Conservation (phyloP, 1,140 invertebrate genomes). For the Scaptomyza graminum region DNA sequence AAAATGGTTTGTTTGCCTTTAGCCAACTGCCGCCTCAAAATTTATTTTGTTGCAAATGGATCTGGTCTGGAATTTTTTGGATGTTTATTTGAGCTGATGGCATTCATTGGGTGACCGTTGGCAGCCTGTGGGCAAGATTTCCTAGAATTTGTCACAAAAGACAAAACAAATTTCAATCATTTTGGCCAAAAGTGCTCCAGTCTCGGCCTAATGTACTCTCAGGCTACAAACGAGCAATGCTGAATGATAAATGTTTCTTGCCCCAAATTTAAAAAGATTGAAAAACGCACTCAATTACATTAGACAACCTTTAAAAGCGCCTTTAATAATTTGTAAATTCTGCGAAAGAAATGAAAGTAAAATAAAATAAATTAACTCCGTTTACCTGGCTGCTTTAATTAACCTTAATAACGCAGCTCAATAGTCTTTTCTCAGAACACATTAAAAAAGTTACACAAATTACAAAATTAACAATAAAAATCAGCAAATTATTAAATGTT, state of each 20-base stretch:
- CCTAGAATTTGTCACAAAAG: not conserved
- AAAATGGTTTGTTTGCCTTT: slow-evolving; percentile 65
- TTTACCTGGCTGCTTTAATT: too few relatives aligned
- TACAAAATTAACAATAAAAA: too few relatives aligned
- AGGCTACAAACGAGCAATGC: too few relatives aligned
- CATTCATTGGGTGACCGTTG: slow-evolving; percentile 27
- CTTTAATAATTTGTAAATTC: not conserved
- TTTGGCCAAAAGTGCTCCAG: slow-evolving; percentile 17
- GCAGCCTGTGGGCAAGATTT: not conserved
- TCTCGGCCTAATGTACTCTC: not conserved
- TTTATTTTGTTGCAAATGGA: slow-evolving; percentile 49
- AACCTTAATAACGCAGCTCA: too few relatives aligned
- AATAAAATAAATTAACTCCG: not conserved
- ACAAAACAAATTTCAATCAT: slow-evolving; percentile 41
- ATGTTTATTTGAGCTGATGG: slow-evolving; percentile 24
- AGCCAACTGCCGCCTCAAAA: slow-evolving; percentile 37
- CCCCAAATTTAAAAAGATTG: slow-evolving; percentile 1
- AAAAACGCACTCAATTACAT: not conserved
- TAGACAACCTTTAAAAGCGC: not conserved
- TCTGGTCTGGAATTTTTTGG: slow-evolving; percentile 12
- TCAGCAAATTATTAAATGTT: too few relatives aligned
- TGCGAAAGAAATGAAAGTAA: not conserved
- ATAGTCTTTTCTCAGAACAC: too few relatives aligned
- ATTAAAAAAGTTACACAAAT: too few relatives aligned
- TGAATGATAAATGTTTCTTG: not conserved